phyloP scores from a whole-genome alignment of 2,888 invertebrate genomes.

The Habroteleia sp. region DNA sequence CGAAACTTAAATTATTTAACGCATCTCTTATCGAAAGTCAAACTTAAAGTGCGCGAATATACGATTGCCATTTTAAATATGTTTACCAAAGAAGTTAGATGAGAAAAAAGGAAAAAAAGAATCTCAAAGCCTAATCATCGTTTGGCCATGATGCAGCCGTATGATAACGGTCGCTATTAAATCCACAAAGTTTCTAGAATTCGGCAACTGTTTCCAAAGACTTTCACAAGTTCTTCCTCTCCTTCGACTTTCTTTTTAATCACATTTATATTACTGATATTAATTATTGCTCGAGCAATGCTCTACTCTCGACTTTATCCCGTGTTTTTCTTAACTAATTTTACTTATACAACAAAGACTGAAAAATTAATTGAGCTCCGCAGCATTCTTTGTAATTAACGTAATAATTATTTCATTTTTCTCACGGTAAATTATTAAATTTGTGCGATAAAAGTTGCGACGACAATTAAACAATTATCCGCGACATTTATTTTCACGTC shows the following conservation, averaged over 20 bases:
- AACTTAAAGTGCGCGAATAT: conserved; percentile 16
- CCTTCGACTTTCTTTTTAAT: conserved; percentile 33
- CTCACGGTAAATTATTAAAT: too few relatives aligned
- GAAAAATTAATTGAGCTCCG: too few relatives aligned
- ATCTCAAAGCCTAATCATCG: conserved; percentile 55
- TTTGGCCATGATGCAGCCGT: conserved; percentile 60
- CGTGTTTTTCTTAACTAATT: too few relatives aligned
- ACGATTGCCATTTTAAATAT: conserved; percentile 20
- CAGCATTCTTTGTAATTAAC: too few relatives aligned
- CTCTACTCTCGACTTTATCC: too few relatives aligned
- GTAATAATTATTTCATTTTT: too few relatives aligned
- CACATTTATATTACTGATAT: conserved; percentile 48
- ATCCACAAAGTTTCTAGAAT: conserved; percentile 42
- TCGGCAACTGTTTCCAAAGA: conserved; percentile 31
- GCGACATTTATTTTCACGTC: too few relatives aligned
- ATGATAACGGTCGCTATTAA: conserved; percentile 62
- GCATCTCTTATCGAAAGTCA: neutral
- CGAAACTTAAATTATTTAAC: too few relatives aligned
- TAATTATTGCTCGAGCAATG: conserved; percentile 35
- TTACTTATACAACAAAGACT: too few relatives aligned
- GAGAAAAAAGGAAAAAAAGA: conserved; percentile 27
- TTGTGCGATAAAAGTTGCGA: too few relatives aligned
- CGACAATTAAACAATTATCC: too few relatives aligned
- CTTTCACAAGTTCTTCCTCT: conserved; percentile 48
- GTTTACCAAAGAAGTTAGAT: conserved; percentile 33